Evolutionary conservation across 2,113 vertebrate species (phyloP), one percentile per base, ranked within the genome.

Genomic region (Mesoclemmys tuberculata): DNA sequence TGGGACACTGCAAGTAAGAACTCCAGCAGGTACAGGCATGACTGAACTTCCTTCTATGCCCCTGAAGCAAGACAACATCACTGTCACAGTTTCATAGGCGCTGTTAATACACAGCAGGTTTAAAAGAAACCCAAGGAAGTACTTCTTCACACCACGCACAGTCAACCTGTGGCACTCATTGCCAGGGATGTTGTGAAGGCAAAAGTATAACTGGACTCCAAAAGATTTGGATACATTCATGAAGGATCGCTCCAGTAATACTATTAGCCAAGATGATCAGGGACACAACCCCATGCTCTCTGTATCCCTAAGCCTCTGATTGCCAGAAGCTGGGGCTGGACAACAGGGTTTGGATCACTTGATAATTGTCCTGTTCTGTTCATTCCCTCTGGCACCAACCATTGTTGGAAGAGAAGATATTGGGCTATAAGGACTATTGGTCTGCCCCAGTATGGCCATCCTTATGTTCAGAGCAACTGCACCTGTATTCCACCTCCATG

Each of bases 11-110:
- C 1, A 35, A 18, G n/a, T 1, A 21, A 44, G 46, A 22, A 18
- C 31, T 51, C 41, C 78, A 58, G n/a, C 61, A 7, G 2, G 1
- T n/a, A 1, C 0, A 18, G 52, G 0, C 29, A 82, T 52, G 58
- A 4, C 31, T 29, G 21, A 75, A 75, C 21, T 44, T 75, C 38
- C 71, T 26, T 21, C 38, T 75, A 44, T 5, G 22, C 38, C 71
- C 13, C 31, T 8, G 8, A 68, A 68, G 35, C 61, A 68, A 35
- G 31, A 68, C 16, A n/a, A 29, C 26, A 58, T n/a, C 31, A 35
- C 16, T 68, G 31, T n/a, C 31, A n/a, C 14, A 35, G 61, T n/a
- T 68, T 68, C 16, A 68, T 68, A n/a, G 61, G 61, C 56, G 29
- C 13, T 68, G 16, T n/a, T n/a, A 68, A 19, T 68, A 19, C 31